Base-by-base conservation (phyloP, 2,113 vertebrate species). In the Typhlomys cinereus region DNA sequence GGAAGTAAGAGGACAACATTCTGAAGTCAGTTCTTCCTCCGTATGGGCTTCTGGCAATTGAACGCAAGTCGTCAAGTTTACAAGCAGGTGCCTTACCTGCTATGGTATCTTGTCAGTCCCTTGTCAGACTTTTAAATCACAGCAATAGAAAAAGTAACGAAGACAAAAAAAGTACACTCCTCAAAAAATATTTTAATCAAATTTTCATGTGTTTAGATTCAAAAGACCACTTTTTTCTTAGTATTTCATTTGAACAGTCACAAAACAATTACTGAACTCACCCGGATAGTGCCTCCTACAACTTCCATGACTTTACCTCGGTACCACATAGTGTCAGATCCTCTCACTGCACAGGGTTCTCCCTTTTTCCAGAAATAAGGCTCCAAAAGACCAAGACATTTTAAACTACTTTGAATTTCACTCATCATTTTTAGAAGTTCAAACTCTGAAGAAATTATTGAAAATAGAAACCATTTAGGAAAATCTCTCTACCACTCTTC, bases 311-410 rank as follows among this genome's bases (percentile, higher is more conserved):
- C 96, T 96, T 98, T 98, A 61, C 98, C 99, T 83, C 99, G 96
- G 94, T 99, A 99, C 99, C 99, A 99, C 93, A 98, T 17, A 86
- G 98, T 98, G 95, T 99, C 99, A 0, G 98, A 97, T 62, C 99
- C 99, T 95, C 98, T 98, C 79, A 99, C 97, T 66, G 98, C 98
- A 96, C 99, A 99, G 57, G 99, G 98, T 89, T 98, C 97, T 84
- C 99, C 99, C 0, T 96, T 98, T 67, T 98, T 99, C 99, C 99
- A 99, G 88, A 96, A 98, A 96, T 99, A 99, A n/a, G 97, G 97
- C 84, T 98, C 98, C 96, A 98, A 97, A 90, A 97, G 98, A 79
- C 98, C 99, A 80, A 99, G 96, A 1, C 98, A 98, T 96, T 97
- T 99, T 92, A 99, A 98, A 46, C 97, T 97, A 93, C 96, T 98